Conservation (phyloP, 37 sponge, comb jelly and placozoan genomes). For the Axinella damicornis region DNA sequence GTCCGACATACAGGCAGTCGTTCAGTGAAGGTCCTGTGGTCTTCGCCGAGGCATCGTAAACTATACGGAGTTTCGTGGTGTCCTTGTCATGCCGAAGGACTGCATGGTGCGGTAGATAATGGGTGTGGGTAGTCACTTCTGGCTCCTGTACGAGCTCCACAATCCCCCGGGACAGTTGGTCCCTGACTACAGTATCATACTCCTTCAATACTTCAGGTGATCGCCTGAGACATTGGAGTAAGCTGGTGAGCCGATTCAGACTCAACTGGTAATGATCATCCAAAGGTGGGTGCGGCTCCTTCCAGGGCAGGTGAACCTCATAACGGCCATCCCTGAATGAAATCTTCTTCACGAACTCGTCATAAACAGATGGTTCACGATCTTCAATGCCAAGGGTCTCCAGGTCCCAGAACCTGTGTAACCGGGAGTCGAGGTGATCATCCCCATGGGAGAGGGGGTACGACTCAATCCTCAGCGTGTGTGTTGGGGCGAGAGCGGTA, state of each 20-base stretch:
- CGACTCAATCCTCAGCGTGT: slow-evolving; percentile 1
- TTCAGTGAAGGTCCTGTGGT: no score
- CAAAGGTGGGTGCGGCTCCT: slow-evolving; percentile 9
- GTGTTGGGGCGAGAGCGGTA: slow-evolving; percentile 19
- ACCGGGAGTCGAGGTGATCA: slow-evolving; percentile 14
- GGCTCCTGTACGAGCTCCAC: slow-evolving; percentile 7
- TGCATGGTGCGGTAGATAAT: no score
- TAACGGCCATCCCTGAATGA: slow-evolving; percentile 16
- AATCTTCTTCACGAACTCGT: slow-evolving; percentile 3
- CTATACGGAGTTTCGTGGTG: no score
- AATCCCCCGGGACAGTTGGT: slow-evolving; percentile 11
- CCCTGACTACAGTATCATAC: slow-evolving; percentile 1
- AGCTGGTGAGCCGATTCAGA: not conserved
- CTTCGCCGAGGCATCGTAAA: no score
- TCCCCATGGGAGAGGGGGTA: not conserved
- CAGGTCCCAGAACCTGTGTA: slow-evolving; percentile 20
- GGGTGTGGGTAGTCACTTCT: not conserved
- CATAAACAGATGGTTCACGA: slow-evolving; percentile 1
- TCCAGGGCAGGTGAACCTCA: slow-evolving; percentile 34
- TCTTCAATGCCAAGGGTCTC: not conserved
- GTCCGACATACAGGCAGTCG: no score
- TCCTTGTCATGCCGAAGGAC: no score
- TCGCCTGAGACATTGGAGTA: slow-evolving; percentile 18
- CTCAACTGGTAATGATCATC: slow-evolving; percentile 27
- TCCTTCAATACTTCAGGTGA: slow-evolving; percentile 6